Conservation (phyloP, 2,797 vertebrate genomes). For the Ficedula albicollis region DNA sequence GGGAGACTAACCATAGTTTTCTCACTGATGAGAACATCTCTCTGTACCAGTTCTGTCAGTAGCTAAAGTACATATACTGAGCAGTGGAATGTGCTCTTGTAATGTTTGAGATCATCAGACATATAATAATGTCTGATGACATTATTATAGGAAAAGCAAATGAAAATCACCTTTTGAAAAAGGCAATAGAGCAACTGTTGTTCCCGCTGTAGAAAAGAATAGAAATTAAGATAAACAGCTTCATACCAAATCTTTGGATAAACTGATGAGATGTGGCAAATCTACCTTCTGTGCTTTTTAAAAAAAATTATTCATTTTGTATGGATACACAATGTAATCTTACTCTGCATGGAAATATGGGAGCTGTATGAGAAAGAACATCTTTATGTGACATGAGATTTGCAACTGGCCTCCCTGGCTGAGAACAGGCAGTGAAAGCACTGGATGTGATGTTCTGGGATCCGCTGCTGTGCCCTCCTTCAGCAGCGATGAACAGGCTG, state of each 20-base stretch:
- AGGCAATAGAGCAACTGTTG: background rate
- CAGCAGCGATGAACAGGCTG: background rate
- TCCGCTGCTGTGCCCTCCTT: accelerated
- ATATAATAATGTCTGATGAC: background rate
- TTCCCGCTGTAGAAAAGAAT: background rate
- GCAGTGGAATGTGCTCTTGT: background rate
- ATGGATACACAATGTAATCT: background rate
- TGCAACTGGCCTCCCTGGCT: background rate
- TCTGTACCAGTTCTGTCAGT: background rate
- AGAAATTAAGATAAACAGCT: background rate
- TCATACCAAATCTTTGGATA: background rate
- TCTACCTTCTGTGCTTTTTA: background rate
- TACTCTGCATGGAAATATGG: background rate
- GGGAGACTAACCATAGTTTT: background rate
- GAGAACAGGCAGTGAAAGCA: background rate
- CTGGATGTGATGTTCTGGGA: background rate
- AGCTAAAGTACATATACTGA: background rate
- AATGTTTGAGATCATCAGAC: background rate
- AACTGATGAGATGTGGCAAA: background rate
- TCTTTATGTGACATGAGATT: background rate
- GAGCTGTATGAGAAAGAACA: background rate
- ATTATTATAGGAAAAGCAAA: background rate
- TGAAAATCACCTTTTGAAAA: background rate
- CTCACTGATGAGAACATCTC: background rate
- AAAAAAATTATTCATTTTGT: background rate